Evolutionary conservation across 2,797 vertebrate genomes (phyloP), one percentile per base, ranked within the genome.

Genomic region (Characodon lateralis): DNA sequence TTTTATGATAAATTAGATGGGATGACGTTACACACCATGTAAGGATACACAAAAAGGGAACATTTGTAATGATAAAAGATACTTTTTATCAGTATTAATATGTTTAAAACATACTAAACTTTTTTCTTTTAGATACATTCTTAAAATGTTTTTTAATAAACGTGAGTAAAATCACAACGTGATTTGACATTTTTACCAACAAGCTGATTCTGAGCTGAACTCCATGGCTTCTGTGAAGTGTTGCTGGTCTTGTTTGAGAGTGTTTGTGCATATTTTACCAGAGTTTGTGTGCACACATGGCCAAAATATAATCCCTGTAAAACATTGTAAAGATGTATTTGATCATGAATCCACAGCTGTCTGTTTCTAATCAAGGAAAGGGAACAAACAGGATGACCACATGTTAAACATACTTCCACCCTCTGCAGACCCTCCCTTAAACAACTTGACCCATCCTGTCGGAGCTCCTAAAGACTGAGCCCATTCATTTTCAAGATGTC

Each of bases 371-470:
- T 91, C 86, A 91, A 71, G 77, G 77, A 46, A 18, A 81, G 74
- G 87, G 85, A 83, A 92, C 88, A 90, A 90, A 89, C 84, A 88
- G 18, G 76, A 70, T 10, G 76, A 89, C 89, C 87, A 78, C 87
- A 92, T 84, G 84, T 72, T 89, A 83, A 88, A 89, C 79, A 84
- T 75, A 53, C 78, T 72, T 72, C 39, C n/a, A 80, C 78, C 56
- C 20, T 73, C 65, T 51, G 78, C 31, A 58, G 26, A 76, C 80
- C 76, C 66, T 80, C 74, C n/a, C 76, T 85, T 16, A 87, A 85
- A 91, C 85, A 85, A 83, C 76, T 39, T 41, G 28, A 88, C 81
- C 86, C 78, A 79, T 81, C 74, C 76, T 24, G 81, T 83, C 80
- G 74, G 74, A 78, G 69, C 72, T 69, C 79, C 73, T 78, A 78